phyloP scores from a whole-genome alignment of 1,140 invertebrate genomes.

The Apis mellifera region Amel_HAv3.1 CM009936.2:7500501-7501000 shows the following conservation, averaged over 20 bases:
- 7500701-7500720: not conserved
- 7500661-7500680: not conserved
- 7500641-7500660: not conserved
- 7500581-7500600: not conserved
- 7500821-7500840: conserved; percentile 15
- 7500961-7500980: not conserved
- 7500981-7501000: not conserved
- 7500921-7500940: conserved; percentile 31
- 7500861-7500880: conserved; percentile 44
- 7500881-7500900: conserved; percentile 17
- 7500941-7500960: conserved; percentile 44
- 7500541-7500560: not conserved
- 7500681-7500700: no score
- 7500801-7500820: not conserved
- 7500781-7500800: not conserved
- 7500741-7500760: not conserved
- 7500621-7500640: no score
- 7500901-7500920: conserved; percentile 45
- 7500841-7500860: conserved; percentile 41
- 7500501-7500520: not conserved
- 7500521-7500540: not conserved
- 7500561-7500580: not conserved
- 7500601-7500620: not conserved
- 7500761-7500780: not conserved
- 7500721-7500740: conserved; percentile 1